phyloP scores from a whole-genome alignment of 2,797 vertebrate species.

The Rhodeus uyekii region DNA sequence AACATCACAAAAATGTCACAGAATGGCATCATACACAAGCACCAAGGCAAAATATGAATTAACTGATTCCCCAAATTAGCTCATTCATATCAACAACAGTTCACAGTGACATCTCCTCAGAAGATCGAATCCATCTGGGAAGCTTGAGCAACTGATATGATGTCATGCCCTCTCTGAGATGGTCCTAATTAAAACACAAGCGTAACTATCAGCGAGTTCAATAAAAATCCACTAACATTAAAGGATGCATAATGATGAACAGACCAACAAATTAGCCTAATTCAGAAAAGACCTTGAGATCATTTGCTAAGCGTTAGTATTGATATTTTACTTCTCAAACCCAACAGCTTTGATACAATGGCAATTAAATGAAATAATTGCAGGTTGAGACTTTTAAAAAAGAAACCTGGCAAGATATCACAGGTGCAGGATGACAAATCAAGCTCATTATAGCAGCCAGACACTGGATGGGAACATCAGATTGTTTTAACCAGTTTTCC shows the following conservation, averaged over 20 bases:
- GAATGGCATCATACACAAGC: neutral
- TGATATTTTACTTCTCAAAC: slow-evolving; percentile 12
- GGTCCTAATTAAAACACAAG: slow-evolving; percentile 12
- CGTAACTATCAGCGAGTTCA: neutral
- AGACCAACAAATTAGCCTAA: slow-evolving; percentile 10
- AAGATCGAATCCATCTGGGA: slow-evolving; percentile 18
- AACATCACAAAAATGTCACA: too few species aligned
- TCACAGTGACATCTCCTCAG: neutral
- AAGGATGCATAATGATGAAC: slow-evolving; percentile 15
- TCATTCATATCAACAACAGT: neutral
- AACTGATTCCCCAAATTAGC: neutral
- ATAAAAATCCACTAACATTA: slow-evolving; percentile 20
- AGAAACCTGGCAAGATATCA: slow-evolving; percentile 45
- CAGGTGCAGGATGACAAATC: slow-evolving; percentile 31
- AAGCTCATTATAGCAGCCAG: slow-evolving; percentile 32
- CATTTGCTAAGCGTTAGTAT: neutral
- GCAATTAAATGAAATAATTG: slow-evolving; percentile 36
- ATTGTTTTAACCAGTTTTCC: slow-evolving; percentile 37
- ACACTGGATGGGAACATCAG: slow-evolving; percentile 30
- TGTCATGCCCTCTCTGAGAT: slow-evolving; percentile 28
- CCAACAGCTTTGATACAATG: slow-evolving; percentile 5
- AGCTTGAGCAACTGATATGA: slow-evolving; percentile 48
- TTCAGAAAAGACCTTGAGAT: slow-evolving; percentile 8
- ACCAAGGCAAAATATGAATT: neutral
- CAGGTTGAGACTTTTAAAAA: slow-evolving; percentile 31